phyloP scores from a whole-genome alignment of 1,140 invertebrate genomes.

The Micrasema longulum region DNA sequence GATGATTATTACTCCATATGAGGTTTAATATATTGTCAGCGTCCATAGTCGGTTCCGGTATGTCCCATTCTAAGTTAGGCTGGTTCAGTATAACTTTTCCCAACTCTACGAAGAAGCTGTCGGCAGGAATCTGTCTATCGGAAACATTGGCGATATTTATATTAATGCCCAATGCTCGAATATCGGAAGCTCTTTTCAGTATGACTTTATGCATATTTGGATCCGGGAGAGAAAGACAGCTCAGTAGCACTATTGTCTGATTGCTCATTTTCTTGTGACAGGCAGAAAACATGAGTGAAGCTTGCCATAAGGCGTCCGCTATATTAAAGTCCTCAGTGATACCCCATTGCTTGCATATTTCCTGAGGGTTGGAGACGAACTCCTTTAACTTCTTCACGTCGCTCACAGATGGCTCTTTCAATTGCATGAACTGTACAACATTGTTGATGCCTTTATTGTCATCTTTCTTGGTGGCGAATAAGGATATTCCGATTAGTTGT shows the following conservation, averaged over 20 bases:
- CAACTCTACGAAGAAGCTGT: conserved; percentile 47
- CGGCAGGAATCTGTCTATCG: conserved; percentile 11
- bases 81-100: conserved; percentile 36
- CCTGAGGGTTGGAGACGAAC: background rate
- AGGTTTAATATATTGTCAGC: conserved; percentile 43
- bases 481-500: conserved; percentile 43
- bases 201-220: conserved; percentile 26
- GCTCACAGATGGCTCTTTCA: conserved; percentile 42
- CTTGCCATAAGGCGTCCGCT: conserved; percentile 45
- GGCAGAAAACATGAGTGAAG: conserved; percentile 40
- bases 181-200: conserved; percentile 46
- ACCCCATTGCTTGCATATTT: conserved; percentile 33
- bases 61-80: conserved; percentile 34
- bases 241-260: conserved; percentile 39
- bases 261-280: conserved; percentile 42
- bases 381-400: conserved; percentile 34
- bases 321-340: conserved; percentile 30
- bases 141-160: conserved; percentile 45
- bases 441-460: conserved; percentile 48
- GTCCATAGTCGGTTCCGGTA: conserved; percentile 24
- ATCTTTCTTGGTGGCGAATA: conserved; percentile 41
- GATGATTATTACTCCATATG: conserved; percentile 41
- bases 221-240: conserved; percentile 41
- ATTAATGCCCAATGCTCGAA: conserved; percentile 31
- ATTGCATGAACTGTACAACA: conserved; percentile 37